phyloP scores from a whole-genome alignment of 2,113 vertebrate species.

The Salvelinus namaycush region DNA sequence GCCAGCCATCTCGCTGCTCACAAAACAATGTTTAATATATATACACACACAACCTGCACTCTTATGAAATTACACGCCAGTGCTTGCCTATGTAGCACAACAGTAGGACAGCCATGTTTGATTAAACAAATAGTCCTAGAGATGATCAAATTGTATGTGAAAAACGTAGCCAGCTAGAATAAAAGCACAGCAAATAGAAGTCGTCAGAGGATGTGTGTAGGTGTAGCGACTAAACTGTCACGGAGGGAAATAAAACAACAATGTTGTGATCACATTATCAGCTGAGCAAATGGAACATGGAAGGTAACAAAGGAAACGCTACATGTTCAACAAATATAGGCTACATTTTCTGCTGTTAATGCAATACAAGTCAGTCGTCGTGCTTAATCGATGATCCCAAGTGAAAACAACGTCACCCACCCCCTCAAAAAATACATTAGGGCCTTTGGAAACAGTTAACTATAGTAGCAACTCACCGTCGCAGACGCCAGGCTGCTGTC shows the following conservation, averaged over 20 bases:
- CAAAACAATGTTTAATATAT: too few species aligned
- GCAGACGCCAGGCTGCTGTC: constrained; percentile 92
- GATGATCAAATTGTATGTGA: neutral
- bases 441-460: neutral
- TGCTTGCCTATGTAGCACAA: too few species aligned
- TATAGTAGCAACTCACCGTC: constrained; percentile 80
- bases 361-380: neutral
- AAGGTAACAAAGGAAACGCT: too few species aligned
- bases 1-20: too few species aligned
- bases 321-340: neutral
- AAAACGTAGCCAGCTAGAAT: neutral
- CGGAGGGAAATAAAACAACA: neutral
- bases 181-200: neutral
- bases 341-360: neutral
- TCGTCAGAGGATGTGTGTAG: neutral
- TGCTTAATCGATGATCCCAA: neutral
- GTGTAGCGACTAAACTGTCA: neutral
- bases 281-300: constrained; percentile 6
- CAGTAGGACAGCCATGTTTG: too few species aligned
- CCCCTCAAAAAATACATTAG: neutral
- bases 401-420: neutral
- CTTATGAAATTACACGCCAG: too few species aligned
- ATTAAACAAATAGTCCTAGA: too few species aligned
- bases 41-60: too few species aligned
- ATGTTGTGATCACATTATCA: constrained; percentile 7